Base-by-base conservation (phyloP, 2,113 vertebrate genomes). In the Artemisiospiza belli region DNA sequence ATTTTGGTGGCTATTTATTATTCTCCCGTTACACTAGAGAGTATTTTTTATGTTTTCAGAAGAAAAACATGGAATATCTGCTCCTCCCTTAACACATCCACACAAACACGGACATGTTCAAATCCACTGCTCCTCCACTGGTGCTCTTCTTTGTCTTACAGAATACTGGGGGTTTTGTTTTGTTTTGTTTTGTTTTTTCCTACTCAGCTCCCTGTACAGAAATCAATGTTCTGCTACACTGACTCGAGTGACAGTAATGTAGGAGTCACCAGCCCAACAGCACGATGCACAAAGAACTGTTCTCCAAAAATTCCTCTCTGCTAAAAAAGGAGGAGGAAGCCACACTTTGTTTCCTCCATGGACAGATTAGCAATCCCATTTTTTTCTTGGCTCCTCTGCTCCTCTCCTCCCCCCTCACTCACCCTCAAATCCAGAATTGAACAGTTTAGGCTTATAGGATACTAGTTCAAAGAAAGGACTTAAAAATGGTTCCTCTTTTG, bases 211-310 rank as follows among this genome's bases (percentile, higher is more conserved):
- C 59, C 58, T 92, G 68, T 94, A 93, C 90, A 95, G 90, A 97
- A 97, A 97, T 96, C 96, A 96, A 33, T 97, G 95, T 96, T 98
- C 94, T 97, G 92, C 93, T 97, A 94, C 83, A 81, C 79, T 80
- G 91, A 81, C 25, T 77, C 6, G n/a, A 95, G 91, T 94, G 94
- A 95, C 84, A 88, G 70, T 51, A 92, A 91, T 27, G 63, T 33
- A 79, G 80, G 58, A 93, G 46, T 59, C 0, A 7, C 47, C 83
- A 93, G 76, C n/a, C 51, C 55, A 86, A 55, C 61, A 83, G 31
- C 55, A 14, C 35, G 25, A 80, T 80, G 54, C 24, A 76, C 73
- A 82, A 30, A 58, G 67, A 93, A 76, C 55, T 89, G 30, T 54
- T 95, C 91, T 92, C 68, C 66, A 96, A 77, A 88, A 95, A 93